Base-by-base conservation (phyloP, 2,888 invertebrate genomes). In the Protophormia terraenovae region DNA sequence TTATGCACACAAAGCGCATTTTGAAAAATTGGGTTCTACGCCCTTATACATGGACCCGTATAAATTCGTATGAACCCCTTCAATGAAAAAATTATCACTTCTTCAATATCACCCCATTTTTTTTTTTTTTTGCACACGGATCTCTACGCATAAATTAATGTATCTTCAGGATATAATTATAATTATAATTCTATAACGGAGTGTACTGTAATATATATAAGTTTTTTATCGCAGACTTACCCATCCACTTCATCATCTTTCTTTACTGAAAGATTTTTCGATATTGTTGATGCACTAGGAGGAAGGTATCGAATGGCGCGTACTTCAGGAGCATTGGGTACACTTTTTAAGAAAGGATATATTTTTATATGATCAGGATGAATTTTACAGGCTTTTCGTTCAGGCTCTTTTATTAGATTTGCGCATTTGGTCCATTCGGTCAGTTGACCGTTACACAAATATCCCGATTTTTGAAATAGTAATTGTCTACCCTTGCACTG, bases 391-490 rank as follows among this genome's bases (percentile, higher is more conserved):
- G 95, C 93, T 6, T 90, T 93, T 81, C 98, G 94, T 86, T 95
- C 93, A 0, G 99, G 99, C 53, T 95, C 94, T 88, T 95, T 95
- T 0, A 95, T 94, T 4, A 95, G 91, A 88, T 95, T 94, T 75
- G 94, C 94, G 92, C 99, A 99, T 92, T 97, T 97, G 0, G 97
- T 96, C 98, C 98, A 99, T 90, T 98, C 98, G 0, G 92, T 91
- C 29, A 91, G 79, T 60, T 91, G 92, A 89, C 98, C 98, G 86
- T 94, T 95, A 91, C 99, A 99, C 86, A 95, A 94, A 91, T 99
- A 99, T 4, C 97, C 97, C 82, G 94, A 93, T 32, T 96, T 95
- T 86, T 94, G 94, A 88, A 95, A 95, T 45, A 94, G 93, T 22
- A 96, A 94, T 89, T 97, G 96, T 0, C 97, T 97, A 1, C 93